Evolutionary conservation across 2,888 invertebrate genomes (phyloP), one percentile per base, ranked within the genome.

Genomic region (Erannis defoliaria): DNA sequence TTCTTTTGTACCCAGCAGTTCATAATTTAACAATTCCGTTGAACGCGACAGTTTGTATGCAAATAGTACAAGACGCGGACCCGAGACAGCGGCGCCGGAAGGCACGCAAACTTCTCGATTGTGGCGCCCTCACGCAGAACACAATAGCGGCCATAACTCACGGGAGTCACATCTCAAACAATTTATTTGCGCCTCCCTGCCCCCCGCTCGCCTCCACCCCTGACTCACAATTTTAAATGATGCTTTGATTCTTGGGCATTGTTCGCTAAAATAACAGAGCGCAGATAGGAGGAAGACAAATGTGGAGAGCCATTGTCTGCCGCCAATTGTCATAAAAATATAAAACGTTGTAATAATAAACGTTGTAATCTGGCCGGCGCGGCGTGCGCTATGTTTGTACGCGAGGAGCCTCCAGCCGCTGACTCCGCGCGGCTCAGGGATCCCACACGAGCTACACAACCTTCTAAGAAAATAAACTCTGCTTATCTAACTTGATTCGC

Each of bases 301-400:
- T 86, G 86, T 80, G 80, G 66, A 78, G 75, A 77, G 81, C 79
- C 85, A 81, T 87, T 86, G 86, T 87, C 85, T 84, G 85, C 78
- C 80, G 82, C 77, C 80, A 82, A 83, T 82, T 80, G 83, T 86
- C 81, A 84, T 85, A 85, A 85, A 85, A 85, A 86, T 86, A 61
- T 55, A 55, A 61, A 61, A 38, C 33, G 43, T 18, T n/a, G 8
- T 26, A 48, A 35, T 50, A 49, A 46, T 42, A 58, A 46, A 42
- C n/a, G n/a, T n/a, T n/a, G n/a, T n/a, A n/a, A 49, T 33, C 23
- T 14, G 50, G 9, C 26, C 33, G 35, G 54, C 45, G 38, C n/a
- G n/a, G n/a, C n/a, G n/a, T n/a, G n/a, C n/a, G n/a, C n/a, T n/a
- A n/a, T 62, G 55, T 64, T 48, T 62, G 56, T 60, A 48, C 40